A percentile compares a stretch with the other conserved stretches of the same genome.
phyloP scores from a whole-genome alignment of 2,113 vertebrate genomes.

The Craseonycteris thonglongyai region DNA sequence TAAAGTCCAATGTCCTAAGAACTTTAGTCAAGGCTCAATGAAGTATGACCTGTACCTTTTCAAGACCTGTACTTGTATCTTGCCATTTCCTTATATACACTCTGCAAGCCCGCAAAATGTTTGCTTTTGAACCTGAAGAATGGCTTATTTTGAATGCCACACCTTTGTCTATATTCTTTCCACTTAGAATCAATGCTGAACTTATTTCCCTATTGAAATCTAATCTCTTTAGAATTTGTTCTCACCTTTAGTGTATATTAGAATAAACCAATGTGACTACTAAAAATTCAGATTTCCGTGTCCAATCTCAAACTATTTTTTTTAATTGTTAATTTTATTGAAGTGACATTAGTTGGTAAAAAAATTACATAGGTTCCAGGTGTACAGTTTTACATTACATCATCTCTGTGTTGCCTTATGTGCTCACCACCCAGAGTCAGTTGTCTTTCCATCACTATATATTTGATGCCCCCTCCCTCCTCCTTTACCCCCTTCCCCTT shows the following conservation, averaged over 20 bases:
- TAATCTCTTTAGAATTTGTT: not conserved
- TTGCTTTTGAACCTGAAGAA: not conserved
- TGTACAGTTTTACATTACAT: too few relatives aligned
- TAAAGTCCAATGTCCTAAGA: not conserved
- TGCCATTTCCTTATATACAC: not conserved
- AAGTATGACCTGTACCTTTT: not conserved
- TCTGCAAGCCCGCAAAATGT: not conserved
- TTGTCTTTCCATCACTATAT: too few relatives aligned
- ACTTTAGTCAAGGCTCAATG: not conserved
- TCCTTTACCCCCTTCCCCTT: too few relatives aligned
- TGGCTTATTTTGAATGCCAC: not conserved
- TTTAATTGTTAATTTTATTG: too few relatives aligned
- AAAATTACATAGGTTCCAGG: too few relatives aligned
- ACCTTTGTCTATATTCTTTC: not conserved
- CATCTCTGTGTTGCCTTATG: too few relatives aligned
- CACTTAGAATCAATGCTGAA: not conserved
- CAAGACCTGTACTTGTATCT: not conserved
- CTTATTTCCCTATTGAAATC: not conserved
- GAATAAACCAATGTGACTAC: not conserved
- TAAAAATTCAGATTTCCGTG: not conserved
- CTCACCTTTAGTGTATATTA: not conserved
- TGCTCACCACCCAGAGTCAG: too few relatives aligned
- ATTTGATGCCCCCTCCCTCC: too few relatives aligned
- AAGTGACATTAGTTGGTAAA: too few relatives aligned
- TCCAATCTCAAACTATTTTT: not conserved